These are phyloP conservation scores for Therioaphis trifolii DNA, from an alignment of 2,888 invertebrate genomes.

Conservation along the genomic window DNA sequence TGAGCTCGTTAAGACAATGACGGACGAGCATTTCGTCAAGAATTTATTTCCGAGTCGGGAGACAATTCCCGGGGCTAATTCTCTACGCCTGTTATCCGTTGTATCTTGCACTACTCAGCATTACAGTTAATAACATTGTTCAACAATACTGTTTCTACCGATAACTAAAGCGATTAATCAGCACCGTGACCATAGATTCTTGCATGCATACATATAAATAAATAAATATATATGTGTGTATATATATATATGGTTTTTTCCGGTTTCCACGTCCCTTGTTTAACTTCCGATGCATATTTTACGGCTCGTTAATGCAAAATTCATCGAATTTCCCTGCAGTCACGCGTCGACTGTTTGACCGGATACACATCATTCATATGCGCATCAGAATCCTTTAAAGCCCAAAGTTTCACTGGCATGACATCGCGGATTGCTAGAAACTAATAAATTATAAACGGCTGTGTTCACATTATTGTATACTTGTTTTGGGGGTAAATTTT, in stretches of 20 bases:
- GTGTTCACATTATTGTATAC: conserved; percentile 18
- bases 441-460: conserved; percentile 40
- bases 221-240: no score
- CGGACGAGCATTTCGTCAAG: conserved; percentile 54
- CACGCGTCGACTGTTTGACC: conserved; percentile 49
- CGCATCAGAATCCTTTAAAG: conserved; percentile 29
- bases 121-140: conserved; percentile 22
- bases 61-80: conserved; percentile 36
- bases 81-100: background rate
- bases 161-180: conserved; percentile 47
- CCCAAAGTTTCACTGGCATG: conserved; percentile 28
- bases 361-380: conserved; percentile 43
- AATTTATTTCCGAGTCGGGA: conserved; percentile 50
- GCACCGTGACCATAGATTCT: conserved; percentile 23
- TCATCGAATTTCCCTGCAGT: conserved; percentile 21
- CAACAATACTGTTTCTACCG: background rate
- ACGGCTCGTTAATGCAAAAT: conserved; percentile 51
- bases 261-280: background rate
- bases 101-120: conserved; percentile 14
- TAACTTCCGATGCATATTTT: conserved; percentile 42
- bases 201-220: no score
- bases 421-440: conserved; percentile 7
- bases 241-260: background rate
- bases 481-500: conserved; percentile 38
- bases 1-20: conserved; percentile 57